These are phyloP conservation scores for Platycheirus albimanus DNA, from an alignment of 2,888 invertebrate species.

Conservation along the genomic window DNA sequence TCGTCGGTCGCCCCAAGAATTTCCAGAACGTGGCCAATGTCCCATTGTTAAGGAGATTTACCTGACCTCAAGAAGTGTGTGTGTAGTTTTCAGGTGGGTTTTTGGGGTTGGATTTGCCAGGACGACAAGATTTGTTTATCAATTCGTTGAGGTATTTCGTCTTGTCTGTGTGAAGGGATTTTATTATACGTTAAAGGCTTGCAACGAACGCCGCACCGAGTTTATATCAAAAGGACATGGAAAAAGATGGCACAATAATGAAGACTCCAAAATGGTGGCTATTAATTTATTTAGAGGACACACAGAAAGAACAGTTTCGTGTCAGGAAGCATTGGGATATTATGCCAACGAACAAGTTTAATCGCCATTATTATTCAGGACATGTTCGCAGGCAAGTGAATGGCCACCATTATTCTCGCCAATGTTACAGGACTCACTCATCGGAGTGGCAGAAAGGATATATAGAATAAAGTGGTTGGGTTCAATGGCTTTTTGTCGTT, in stretches of 20 bases:
- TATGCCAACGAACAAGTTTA: constrained; percentile 36
- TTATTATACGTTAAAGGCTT: constrained; percentile 25
- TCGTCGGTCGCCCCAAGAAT: constrained; percentile 30
- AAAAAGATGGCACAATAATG: constrained; percentile 6
- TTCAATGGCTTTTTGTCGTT: constrained; percentile 16
- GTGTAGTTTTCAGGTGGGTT: neutral
- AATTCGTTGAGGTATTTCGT: constrained; percentile 48
- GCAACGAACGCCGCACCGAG: neutral
- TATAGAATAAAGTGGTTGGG: constrained; percentile 6
- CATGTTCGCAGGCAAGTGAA: constrained; percentile 55
- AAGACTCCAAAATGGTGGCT: constrained; percentile 15
- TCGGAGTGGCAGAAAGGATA: neutral
- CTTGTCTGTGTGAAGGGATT: constrained; percentile 25
- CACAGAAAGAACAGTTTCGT: constrained; percentile 4
- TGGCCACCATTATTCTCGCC: constrained; percentile 50
- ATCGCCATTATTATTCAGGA: constrained; percentile 58
- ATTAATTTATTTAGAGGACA: constrained; percentile 52
- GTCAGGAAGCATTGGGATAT: constrained; percentile 29
- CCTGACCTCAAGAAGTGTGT: constrained; percentile 16
- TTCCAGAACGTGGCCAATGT: constrained; percentile 50
- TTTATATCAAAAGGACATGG: constrained; percentile 40
- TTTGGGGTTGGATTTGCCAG: neutral
- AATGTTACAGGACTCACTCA: constrained; percentile 24
- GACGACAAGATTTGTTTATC: constrained; percentile 58
- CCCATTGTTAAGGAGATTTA: constrained; percentile 42